phyloP scores from a whole-genome alignment of 2,113 vertebrate species.

The Ailuropoda melanoleuca region DNA sequence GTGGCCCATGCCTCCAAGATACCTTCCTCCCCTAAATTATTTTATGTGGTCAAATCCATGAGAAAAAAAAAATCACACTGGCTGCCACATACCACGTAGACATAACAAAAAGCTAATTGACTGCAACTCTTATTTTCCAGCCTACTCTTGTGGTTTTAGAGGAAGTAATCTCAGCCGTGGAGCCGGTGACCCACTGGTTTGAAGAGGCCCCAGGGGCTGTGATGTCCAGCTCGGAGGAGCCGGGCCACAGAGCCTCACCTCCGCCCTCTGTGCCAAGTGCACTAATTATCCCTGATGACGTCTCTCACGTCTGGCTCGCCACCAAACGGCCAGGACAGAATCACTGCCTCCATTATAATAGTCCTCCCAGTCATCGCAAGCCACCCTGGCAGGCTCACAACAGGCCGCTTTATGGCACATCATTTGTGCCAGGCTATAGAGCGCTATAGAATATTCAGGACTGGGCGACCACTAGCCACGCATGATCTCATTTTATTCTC shows the following conservation, averaged over 20 bases:
- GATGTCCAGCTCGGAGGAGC: not conserved
- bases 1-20: not conserved
- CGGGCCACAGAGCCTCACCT: not conserved
- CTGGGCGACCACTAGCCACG: fast-evolving
- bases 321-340: not conserved
- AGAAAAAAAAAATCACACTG: not conserved
- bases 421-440: too few relatives aligned
- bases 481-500: not conserved
- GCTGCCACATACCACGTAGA: not conserved
- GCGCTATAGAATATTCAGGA: not conserved
- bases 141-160: not conserved
- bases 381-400: not conserved
- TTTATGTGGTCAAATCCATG: not conserved
- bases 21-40: not conserved
- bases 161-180: not conserved
- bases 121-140: slow-evolving; percentile 21
- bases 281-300: not conserved
- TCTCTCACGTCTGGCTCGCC: not conserved
- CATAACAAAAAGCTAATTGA: slow-evolving; percentile 38
- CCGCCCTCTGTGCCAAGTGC: not conserved
- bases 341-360: too few relatives aligned
- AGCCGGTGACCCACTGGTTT: not conserved
- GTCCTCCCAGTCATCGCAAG: not conserved
- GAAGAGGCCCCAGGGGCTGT: not conserved
- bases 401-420: not conserved